Evolutionary conservation across 2,113 vertebrate species (phyloP), one percentile per base, ranked within the genome.

Genomic region (Chaetodon trifascialis): DNA sequence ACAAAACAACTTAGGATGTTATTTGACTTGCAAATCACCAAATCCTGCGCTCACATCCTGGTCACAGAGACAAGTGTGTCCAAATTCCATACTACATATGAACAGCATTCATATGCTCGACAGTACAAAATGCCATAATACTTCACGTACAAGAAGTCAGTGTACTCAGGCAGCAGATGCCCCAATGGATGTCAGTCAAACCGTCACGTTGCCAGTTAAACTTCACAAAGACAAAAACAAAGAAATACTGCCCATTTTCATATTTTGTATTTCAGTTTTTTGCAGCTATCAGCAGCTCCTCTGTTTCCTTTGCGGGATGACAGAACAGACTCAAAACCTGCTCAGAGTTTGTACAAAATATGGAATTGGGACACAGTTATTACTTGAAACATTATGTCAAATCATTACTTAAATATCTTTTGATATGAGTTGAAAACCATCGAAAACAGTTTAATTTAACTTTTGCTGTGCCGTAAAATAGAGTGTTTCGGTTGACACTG

Each of bases 391-490:
- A 64, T n/a, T 67, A 40, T 5, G 34, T 44, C 25, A 82, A 70
- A 63, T 58, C 34, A 42, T 71, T 19, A 46, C 23, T 79, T 67
- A 49, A 83, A 78, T 59, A 68, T 54, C 5, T 63, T 78, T 67
- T n/a, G 19, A 67, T 34, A 21, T 73, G 38, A 64, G 62, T 65
- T 58, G 42, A 82, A 59, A 72, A 64, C 55, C 70, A 66, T 65
- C 49, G 49, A 59, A 46, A 80, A 71, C 23, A 49, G 46, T 67
- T 85, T 59, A 79, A 74, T 79, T 79, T 79, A 70, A 79, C 11
- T 40, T 64, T 72, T 49, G 62, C 12, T 47, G 60, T 46, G 73
- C 68, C 63, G n/a, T 49, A 49, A 55, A 62, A 59, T 63, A 17
- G 12, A 51, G 40, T 38, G 25, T 47, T 79, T 54, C 64, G 23